A percentile compares a stretch with the other conserved stretches of the same genome.
Evolutionary conservation across 2,797 vertebrate species (phyloP).

Genomic region (Microctenopoma steveboyesi): DNA sequence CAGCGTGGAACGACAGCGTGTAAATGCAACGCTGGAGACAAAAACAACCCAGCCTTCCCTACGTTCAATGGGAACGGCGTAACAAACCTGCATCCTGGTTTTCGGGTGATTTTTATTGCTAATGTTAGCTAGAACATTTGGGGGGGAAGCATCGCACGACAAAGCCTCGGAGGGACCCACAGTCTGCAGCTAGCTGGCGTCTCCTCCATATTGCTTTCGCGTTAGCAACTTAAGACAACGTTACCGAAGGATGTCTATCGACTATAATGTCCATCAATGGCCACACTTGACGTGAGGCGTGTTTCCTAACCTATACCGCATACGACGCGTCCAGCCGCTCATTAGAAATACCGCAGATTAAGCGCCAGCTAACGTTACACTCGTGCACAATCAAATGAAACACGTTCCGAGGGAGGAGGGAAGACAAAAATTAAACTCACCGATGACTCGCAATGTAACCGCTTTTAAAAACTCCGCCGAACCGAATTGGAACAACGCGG

Average conservation of each 20-base stretch:
- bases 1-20: too few species aligned
- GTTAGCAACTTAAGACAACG: slow-evolving; percentile 7
- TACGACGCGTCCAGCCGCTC: background rate
- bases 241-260: background rate
- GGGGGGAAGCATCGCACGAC: slow-evolving; percentile 20
- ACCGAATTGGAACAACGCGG: slow-evolving; percentile 11
- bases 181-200: slow-evolving; percentile 30
- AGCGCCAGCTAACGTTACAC: slow-evolving; percentile 13
- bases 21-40: background rate
- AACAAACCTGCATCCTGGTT: accelerated
- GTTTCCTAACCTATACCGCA: background rate
- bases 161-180: slow-evolving; percentile 46
- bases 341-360: slow-evolving; percentile 8
- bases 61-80: accelerated
- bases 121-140: background rate
- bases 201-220: slow-evolving; percentile 71
- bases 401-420: slow-evolving; percentile 41
- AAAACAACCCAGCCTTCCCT: background rate
- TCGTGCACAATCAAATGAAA: slow-evolving; percentile 52
- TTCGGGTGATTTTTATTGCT: background rate
- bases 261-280: background rate
- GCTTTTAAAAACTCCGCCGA: slow-evolving; percentile 12
- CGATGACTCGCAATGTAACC: slow-evolving; percentile 41
- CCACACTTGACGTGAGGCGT: background rate
- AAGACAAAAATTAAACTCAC: slow-evolving; percentile 67